These are phyloP conservation scores for Diplazon laetatorius DNA, from an alignment of 2,888 invertebrate species.

Conservation along the genomic window DNA sequence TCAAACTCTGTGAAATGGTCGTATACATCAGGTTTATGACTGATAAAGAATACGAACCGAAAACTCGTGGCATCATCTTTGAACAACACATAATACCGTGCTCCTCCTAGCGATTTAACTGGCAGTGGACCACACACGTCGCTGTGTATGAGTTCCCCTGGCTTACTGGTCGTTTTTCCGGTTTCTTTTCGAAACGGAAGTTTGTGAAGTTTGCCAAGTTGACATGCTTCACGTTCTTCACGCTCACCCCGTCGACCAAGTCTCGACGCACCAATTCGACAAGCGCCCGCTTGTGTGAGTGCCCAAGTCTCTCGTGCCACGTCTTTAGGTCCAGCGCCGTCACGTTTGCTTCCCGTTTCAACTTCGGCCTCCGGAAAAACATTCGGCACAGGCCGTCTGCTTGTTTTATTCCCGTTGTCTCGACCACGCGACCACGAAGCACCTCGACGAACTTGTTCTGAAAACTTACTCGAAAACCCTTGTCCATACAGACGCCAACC, in stretches of 20 bases:
- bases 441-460: conserved; percentile 62
- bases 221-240: conserved; percentile 52
- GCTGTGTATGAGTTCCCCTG: conserved; percentile 55
- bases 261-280: background rate
- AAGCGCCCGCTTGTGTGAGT: conserved; percentile 65
- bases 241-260: background rate
- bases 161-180: background rate
- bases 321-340: background rate
- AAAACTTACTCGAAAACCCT: conserved; percentile 66
- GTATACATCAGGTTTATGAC: conserved; percentile 32
- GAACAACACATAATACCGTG: conserved; percentile 49
- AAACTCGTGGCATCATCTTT: conserved; percentile 54
- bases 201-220: conserved; percentile 35
- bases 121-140: conserved; percentile 61
- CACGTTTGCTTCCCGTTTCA: conserved; percentile 64
- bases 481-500: conserved; percentile 71
- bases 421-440: conserved; percentile 46
- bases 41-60: conserved; percentile 35
- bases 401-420: conserved; percentile 55
- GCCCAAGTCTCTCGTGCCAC: conserved; percentile 60
- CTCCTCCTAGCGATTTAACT: too few species aligned
- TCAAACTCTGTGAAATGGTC: conserved; percentile 35
- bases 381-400: conserved; percentile 67
- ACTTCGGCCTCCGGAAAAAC: conserved; percentile 52
- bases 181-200: conserved; percentile 4